Conservation (phyloP, 1,140 invertebrate species). For the Drosophila mauritiana region DNA sequence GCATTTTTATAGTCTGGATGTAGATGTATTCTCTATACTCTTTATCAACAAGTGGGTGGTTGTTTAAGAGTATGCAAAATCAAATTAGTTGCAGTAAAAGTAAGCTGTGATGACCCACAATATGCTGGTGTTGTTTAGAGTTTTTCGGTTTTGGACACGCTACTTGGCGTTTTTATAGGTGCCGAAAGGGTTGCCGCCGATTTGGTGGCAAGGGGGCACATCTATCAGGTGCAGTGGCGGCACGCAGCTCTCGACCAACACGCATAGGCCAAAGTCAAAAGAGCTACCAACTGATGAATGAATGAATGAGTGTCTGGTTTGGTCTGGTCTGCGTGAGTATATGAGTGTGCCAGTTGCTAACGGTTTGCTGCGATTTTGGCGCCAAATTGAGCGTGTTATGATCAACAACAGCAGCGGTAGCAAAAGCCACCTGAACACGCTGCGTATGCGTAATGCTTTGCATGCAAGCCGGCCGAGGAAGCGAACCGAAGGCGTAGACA, state of each 20-base stretch:
- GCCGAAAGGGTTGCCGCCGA: conserved; percentile 29
- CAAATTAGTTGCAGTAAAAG: conserved; percentile 64
- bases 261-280: conserved; percentile 63
- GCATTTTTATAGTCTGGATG: background rate
- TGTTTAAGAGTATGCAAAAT: conserved; percentile 27
- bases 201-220: conserved; percentile 19
- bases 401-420: conserved; percentile 43
- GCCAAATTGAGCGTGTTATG: conserved; percentile 76
- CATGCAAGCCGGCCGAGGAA: conserved; percentile 44
- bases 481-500: conserved; percentile 27
- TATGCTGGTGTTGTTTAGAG: conserved; percentile 45
- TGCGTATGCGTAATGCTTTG: conserved; percentile 76
- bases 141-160: conserved; percentile 70
- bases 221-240: conserved; percentile 50
- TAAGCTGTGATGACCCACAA: conserved; percentile 44
- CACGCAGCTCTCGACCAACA: conserved; percentile 68
- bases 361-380: conserved; percentile 68
- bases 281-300: conserved; percentile 50
- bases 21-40: background rate
- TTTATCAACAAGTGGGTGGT: conserved; percentile 27
- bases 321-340: conserved; percentile 22
- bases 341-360: conserved; percentile 21
- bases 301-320: conserved; percentile 65
- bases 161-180: conserved; percentile 64
- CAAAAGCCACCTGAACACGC: conserved; percentile 47